Base-by-base conservation (phyloP, 2,888 invertebrate genomes). In the Schrankia costaestrigalis region DNA sequence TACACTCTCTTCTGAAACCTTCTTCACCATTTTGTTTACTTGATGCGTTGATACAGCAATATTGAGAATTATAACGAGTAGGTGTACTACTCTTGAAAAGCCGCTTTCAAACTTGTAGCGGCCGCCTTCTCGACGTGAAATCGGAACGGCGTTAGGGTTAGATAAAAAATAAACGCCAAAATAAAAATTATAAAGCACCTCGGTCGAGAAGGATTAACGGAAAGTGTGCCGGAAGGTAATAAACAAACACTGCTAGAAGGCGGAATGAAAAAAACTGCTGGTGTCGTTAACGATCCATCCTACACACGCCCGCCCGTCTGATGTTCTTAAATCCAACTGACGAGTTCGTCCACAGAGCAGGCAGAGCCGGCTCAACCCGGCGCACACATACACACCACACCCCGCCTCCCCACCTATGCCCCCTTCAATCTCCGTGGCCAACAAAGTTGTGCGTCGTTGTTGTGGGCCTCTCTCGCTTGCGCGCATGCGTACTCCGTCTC, bases 181-280 rank as follows among this genome's bases (percentile, higher is more conserved):
- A 73, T 55, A 56, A 60, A 70, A 75, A 72, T 55, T 63, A 67
- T 66, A 62, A 78, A 83, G 82, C 86, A 86, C 86, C 83, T 78
- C 80, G 28, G 69, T 80, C 83, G 84, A 87, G 83, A 85, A 86
- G 82, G 83, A 82, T 83, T 72, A 71, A 71, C 71, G 74, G 71
- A 76, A 75, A 81, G 61, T 82, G 69, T 82, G 78, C 74, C 80
- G 71, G 78, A 85, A 82, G 76, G 80, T 80, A 78, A 78, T 79
- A 79, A 81, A 86, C 81, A 86, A 86, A 85, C 86, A 86, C 86
- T 85, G 76, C 46, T 81, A 81, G 84, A 86, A 86, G 85, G 79
- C 88, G 89, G 84, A 85, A 83, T 90, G 77, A 85, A 90, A 24
- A 90, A 90, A 85, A 89, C 88, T 88, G 87, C 85, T 90, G 88